phyloP scores from a whole-genome alignment of 1,140 invertebrate species.

The Coenobita brevimanus region DNA sequence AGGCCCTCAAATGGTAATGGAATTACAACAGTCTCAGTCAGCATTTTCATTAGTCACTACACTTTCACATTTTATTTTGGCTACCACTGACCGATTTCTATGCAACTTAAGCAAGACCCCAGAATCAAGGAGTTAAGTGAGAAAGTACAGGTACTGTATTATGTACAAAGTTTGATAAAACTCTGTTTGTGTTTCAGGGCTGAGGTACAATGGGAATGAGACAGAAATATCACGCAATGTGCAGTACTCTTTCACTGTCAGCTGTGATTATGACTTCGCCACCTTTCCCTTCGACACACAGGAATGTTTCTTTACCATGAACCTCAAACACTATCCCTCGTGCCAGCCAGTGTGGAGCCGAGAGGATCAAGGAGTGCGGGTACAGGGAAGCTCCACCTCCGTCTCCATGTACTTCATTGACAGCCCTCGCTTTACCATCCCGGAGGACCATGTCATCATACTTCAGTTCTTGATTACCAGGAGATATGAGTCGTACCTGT shows the following conservation, averaged over 20 bases:
- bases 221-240: not conserved
- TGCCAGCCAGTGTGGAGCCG: conserved; percentile 25
- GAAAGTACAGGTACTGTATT: too few relatives aligned
- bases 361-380: too few relatives aligned
- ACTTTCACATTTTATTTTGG: too few relatives aligned
- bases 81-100: too few relatives aligned
- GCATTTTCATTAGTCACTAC: too few relatives aligned
- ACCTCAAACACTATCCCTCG: not conserved
- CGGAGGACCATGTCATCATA: not conserved
- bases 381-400: not conserved
- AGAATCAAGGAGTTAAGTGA: too few relatives aligned
- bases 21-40: too few relatives aligned
- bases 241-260: conserved; percentile 20
- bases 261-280: conserved; percentile 4
- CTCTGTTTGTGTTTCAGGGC: not conserved
- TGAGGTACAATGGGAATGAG: not conserved
- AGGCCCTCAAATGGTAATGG: too few relatives aligned
- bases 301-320: conserved; percentile 2
- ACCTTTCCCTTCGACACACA: conserved; percentile 35
- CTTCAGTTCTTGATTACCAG: conserved; percentile 3
- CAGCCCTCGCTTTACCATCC: not conserved
- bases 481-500: conserved; percentile 7
- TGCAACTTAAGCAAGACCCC: too few relatives aligned
- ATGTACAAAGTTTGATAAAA: too few relatives aligned
- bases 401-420: conserved; percentile 22